These are phyloP conservation scores for Conus canariensis DNA, from an alignment of 2,888 invertebrate species.

Conservation along the genomic window DNA sequence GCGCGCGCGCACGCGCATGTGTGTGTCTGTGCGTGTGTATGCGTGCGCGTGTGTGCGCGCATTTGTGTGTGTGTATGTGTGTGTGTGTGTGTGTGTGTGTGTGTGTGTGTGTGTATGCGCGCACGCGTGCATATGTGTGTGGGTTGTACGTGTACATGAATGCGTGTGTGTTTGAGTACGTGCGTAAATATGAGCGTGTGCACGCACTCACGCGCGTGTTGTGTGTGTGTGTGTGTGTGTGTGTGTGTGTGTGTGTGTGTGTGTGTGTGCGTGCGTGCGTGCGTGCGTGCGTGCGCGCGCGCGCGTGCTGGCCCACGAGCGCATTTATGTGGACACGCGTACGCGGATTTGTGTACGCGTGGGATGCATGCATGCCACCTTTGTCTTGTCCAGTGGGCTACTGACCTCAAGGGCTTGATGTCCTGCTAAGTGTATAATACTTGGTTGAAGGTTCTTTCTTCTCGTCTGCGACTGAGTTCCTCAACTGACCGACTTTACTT, in stretches of 20 bases:
- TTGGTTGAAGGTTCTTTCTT: too few relatives aligned
- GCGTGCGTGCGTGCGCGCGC: neutral
- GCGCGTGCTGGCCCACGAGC: neutral
- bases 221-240: slow-evolving; percentile 13
- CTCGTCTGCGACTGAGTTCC: too few relatives aligned
- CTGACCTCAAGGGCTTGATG: too few relatives aligned
- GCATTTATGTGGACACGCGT: neutral
- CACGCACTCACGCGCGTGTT: neutral
- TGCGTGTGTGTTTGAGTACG: too few relatives aligned
- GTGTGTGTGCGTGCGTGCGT: slow-evolving; percentile 1
- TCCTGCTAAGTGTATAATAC: too few relatives aligned
- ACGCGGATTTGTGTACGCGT: slow-evolving; percentile 7
- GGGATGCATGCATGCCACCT: neutral
- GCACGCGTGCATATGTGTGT: too few relatives aligned
- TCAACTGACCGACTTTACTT: too few relatives aligned
- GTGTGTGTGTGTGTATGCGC: too few relatives aligned
- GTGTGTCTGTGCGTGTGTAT: neutral
- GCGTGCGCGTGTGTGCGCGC: neutral
- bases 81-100: too few relatives aligned
- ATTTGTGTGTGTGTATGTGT: neutral
- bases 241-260: slow-evolving; percentile 4
- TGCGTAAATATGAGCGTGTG: too few relatives aligned
- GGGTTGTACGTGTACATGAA: too few relatives aligned
- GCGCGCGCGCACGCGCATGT: neutral
- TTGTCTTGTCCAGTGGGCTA: too few relatives aligned